Conservation (phyloP, 2,797 vertebrate species). For the Mustela erminea region DNA sequence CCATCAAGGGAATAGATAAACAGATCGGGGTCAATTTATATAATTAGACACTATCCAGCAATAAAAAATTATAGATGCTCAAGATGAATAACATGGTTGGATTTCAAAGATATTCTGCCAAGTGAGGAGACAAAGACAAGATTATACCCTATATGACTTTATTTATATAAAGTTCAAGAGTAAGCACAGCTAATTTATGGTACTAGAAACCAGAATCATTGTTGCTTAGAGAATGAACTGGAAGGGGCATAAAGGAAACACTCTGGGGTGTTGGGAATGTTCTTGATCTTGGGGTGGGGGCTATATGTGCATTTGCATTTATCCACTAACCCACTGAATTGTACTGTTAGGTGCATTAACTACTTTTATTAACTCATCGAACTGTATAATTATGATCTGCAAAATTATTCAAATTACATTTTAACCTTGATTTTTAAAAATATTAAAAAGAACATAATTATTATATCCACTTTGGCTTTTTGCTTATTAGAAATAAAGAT, state of each 20-base stretch:
- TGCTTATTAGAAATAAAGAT: not conserved
- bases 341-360: not conserved
- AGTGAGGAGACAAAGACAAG: not conserved
- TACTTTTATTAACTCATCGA: not conserved
- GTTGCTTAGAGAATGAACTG: not conserved
- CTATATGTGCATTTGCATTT: not conserved
- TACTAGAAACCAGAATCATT: not conserved
- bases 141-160: not conserved
- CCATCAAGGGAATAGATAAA: not conserved
- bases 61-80: not conserved
- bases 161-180: not conserved
- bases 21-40: not conserved
- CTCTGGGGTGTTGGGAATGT: not conserved
- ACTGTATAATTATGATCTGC: not conserved
- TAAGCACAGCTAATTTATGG: not conserved
- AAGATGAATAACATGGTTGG: not conserved
- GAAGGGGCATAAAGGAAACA: not conserved
- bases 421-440: not conserved
- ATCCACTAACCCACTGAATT: not conserved
- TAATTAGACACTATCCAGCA: not conserved
- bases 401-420: not conserved
- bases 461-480: not conserved
- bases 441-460: not conserved
- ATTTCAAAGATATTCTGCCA: slow-evolving; percentile 5
- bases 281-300: not conserved